A percentile compares a stretch with the other conserved stretches of the same genome.
Conservation (phyloP, 2,888 invertebrate genomes). For the Eupithecia vulgata region DNA sequence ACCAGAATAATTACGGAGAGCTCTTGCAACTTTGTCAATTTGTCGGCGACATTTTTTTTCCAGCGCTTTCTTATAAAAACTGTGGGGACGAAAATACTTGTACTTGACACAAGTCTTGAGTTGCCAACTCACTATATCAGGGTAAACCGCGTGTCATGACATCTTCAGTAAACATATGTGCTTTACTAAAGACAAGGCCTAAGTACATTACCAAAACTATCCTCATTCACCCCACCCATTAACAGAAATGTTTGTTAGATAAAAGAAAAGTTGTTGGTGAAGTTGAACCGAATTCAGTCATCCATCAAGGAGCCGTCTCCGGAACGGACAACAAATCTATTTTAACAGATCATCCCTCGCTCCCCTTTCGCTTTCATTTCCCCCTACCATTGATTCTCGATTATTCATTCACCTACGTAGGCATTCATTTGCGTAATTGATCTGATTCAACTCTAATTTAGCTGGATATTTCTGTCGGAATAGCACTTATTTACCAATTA, state of each 20-base stretch:
- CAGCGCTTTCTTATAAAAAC: background rate
- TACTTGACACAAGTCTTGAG: background rate
- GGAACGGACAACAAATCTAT: conserved; percentile 78
- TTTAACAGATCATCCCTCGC: conserved; percentile 79
- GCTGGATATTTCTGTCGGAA: conserved; percentile 17
- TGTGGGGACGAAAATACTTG: background rate
- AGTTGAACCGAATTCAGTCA: conserved; percentile 72
- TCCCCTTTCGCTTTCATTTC: conserved; percentile 64
- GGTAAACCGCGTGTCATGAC: background rate
- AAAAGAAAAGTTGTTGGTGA: conserved; percentile 55
- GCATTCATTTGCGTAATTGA: conserved; percentile 48
- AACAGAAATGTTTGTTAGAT: conserved; percentile 41
- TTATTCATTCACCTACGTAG: conserved; percentile 48
- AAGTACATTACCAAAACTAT: conserved; percentile 52
- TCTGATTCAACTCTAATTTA: conserved; percentile 36
- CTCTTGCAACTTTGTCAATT: background rate
- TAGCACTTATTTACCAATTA: background rate
- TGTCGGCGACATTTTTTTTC: background rate
- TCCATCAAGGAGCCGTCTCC: conserved; percentile 75
- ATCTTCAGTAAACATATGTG: conserved; percentile 5
- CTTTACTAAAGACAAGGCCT: conserved; percentile 6
- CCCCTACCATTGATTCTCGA: conserved; percentile 59
- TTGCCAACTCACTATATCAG: background rate
- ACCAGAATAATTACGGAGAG: background rate
- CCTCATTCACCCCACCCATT: conserved; percentile 40